Evolutionary conservation across 2,113 vertebrate species (phyloP), one percentile per base, ranked within the genome.

Genomic region (Gymnarchus niloticus): DNA sequence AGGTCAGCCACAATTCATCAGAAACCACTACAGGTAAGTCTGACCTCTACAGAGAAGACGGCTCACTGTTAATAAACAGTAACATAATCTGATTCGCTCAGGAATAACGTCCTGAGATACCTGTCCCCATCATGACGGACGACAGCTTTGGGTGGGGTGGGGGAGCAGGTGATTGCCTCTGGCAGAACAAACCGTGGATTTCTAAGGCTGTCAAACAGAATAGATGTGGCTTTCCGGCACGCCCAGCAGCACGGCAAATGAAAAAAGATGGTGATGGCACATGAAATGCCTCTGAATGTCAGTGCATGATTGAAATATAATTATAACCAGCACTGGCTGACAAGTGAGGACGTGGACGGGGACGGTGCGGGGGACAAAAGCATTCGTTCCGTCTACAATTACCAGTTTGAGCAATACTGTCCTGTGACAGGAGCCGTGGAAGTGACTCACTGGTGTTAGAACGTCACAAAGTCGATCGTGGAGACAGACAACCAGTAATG

Each of bases 271-370:
- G 65, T 10, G 33, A 23, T 6, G 6, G 21, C 23, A 1, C n/a
- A 37, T 17, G 33, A 57, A 25, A 44, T 17, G 69, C 14, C 54
- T 83, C 25, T 33, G 73, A 85, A 77, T 80, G 69, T 85, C 54
- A 56, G 73, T 3, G 37, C 37, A 25, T 73, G 83, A 85, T 33
- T 76, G 73, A 80, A 77, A 57, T 57, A 37, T 85, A 80, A 80
- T 85, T 85, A 77, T 37, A 46, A 23, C 25, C 12, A 23, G 56
- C 41, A 37, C 83, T 48, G 57, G 41, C 56, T 84, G 83, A 6
- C 12, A 23, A 21, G 81, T 37, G 73, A 44, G 52, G n/a, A 77
- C n/a, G n/a, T n/a, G n/a, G n/a, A n/a, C n/a, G n/a, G n/a, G n/a
- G n/a, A n/a, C n/a, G 33, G 77, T 7, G 77, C 3, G 69, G 59